Conservation (phyloP, 2,113 vertebrate genomes). For the Sturnira hondurensis region DNA sequence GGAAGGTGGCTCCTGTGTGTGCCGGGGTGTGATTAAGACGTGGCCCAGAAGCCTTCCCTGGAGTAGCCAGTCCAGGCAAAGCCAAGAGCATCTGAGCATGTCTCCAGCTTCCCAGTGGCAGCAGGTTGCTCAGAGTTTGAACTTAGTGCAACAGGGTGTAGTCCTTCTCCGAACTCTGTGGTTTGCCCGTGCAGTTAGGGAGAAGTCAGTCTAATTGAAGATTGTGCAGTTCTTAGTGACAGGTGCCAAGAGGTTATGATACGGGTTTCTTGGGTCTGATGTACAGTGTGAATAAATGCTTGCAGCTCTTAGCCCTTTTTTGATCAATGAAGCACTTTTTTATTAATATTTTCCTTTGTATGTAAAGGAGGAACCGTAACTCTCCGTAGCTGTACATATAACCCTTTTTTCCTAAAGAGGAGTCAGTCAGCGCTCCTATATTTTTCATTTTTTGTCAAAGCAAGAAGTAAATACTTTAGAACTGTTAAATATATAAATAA, state of each 20-base stretch:
- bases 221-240: constrained; percentile 77
- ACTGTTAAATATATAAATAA: constrained; percentile 89
- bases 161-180: not conserved
- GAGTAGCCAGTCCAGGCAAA: not conserved
- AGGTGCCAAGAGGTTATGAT: constrained; percentile 77
- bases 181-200: constrained; percentile 32
- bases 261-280: constrained; percentile 80
- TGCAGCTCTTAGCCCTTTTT: constrained; percentile 84
- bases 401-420: constrained; percentile 81
- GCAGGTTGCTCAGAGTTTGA: not conserved
- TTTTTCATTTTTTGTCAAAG: constrained; percentile 87
- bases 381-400: constrained; percentile 82
- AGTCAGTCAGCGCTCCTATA: constrained; percentile 81
- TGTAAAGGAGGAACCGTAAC: constrained; percentile 82
- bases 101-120: not conserved
- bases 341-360: constrained; percentile 85
- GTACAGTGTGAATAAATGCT: constrained; percentile 87
- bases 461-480: constrained; percentile 87
- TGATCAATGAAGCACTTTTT: constrained; percentile 87
- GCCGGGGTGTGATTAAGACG: not conserved
- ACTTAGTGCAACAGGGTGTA: constrained; percentile 13
- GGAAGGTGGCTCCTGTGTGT: constrained; percentile 42
- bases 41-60: constrained; percentile 16
- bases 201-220: not conserved
- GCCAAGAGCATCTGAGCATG: not conserved